Evolutionary conservation across 2,113 vertebrate species (phyloP).

Genomic region (Myanophis thanlyinensis): DNA sequence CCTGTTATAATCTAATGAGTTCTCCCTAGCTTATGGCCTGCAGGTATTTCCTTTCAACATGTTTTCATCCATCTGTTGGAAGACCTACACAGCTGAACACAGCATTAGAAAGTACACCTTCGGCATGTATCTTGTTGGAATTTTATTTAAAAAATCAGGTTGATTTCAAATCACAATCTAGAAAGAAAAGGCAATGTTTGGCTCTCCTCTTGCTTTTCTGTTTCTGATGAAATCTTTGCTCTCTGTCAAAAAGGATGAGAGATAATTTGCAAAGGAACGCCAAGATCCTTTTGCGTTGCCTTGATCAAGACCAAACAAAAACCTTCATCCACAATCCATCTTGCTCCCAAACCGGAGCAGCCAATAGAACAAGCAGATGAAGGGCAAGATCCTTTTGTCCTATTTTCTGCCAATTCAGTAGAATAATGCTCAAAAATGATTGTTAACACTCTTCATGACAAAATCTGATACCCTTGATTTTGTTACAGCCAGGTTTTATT

Average conservation of each 20-base stretch:
- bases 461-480: neutral
- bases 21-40: neutral
- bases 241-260: neutral
- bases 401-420: neutral
- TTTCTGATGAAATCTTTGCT: neutral
- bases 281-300: neutral
- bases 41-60: neutral
- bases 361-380: neutral
- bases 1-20: conserved; percentile 3
- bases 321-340: neutral
- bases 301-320: neutral
- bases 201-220: neutral
- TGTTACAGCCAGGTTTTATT: neutral
- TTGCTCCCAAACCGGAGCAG: neutral
- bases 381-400: neutral
- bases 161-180: neutral
- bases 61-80: conserved; percentile 9
- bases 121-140: neutral
- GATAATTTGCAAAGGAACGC: conserved; percentile 1
- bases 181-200: neutral
- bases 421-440: neutral
- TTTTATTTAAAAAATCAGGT: neutral
- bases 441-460: neutral
- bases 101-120: neutral
- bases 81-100: neutral